Conservation (phyloP, 2,888 invertebrate species). For the Dasypolia templi region DNA sequence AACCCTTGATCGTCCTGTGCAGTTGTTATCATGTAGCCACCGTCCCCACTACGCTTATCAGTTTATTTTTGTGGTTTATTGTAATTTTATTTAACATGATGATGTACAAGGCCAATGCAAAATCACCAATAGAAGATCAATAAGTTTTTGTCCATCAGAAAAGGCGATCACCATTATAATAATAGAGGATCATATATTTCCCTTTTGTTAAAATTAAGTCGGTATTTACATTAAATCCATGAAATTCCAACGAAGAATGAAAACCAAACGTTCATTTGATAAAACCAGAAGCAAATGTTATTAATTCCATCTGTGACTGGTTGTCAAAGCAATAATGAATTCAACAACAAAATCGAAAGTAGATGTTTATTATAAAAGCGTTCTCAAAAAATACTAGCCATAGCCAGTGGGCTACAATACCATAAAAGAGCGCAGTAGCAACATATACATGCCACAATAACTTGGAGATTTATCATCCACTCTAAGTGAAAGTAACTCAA, state of each 20-base stretch:
- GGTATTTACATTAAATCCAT: too few species aligned
- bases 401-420: slow-evolving; percentile 24
- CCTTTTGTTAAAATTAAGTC: background rate
- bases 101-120: background rate
- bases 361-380: slow-evolving; percentile 16
- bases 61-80: background rate
- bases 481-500: slow-evolving; percentile 54
- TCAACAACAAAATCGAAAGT: slow-evolving; percentile 50
- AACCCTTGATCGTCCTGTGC: too few species aligned
- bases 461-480: slow-evolving; percentile 55
- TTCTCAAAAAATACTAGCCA: slow-evolving; percentile 19
- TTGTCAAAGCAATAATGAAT: too few species aligned
- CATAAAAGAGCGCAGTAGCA: slow-evolving; percentile 19
- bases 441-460: slow-evolving; percentile 40
- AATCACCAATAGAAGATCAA: background rate
- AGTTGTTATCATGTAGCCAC: too few species aligned
- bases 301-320: too few species aligned
- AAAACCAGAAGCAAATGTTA: too few species aligned
- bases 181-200: background rate
- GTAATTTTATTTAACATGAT: background rate
- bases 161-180: too few species aligned
- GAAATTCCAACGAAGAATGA: background rate
- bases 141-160: too few species aligned
- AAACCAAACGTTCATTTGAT: background rate
- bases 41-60: background rate